phyloP scores from a whole-genome alignment of 1,140 invertebrate genomes.

The Papilio helenus region DNA sequence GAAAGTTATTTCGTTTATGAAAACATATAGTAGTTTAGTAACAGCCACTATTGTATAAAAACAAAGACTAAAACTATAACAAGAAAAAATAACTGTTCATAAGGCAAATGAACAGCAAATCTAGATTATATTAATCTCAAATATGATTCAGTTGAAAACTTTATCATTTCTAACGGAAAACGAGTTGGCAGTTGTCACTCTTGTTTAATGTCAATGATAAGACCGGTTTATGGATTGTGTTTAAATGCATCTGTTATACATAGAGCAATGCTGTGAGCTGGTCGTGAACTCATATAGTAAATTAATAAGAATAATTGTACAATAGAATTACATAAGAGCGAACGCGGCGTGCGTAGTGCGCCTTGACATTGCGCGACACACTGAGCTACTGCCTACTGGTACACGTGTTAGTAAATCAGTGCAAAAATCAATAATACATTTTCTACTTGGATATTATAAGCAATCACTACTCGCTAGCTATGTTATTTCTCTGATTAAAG shows the following conservation, averaged over 20 bases:
- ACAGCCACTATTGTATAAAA: not conserved
- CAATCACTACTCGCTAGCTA: not conserved
- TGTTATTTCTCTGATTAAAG: not conserved
- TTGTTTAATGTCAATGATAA: constrained; percentile 26
- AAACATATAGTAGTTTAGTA: not conserved
- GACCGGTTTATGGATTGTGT: constrained; percentile 16
- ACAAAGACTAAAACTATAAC: not conserved
- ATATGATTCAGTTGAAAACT: not conserved
- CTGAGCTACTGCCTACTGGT: constrained; percentile 49
- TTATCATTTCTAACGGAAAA: not conserved
- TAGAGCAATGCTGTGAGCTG: constrained; percentile 15
- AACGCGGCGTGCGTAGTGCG: constrained; percentile 52
- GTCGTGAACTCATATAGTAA: constrained; percentile 52
- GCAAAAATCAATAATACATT: constrained; percentile 50
- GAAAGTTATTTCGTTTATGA: not conserved
- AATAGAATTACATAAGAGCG: constrained; percentile 71
- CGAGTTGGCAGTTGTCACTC: not conserved
- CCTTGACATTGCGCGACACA: constrained; percentile 79
- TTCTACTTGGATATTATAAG: not conserved
- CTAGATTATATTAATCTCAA: not conserved
- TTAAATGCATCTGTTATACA: constrained; percentile 18
- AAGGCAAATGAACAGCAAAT: not conserved
- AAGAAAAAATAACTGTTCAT: not conserved
- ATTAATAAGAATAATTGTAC: constrained; percentile 75
- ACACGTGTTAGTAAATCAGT: constrained; percentile 74